Percentiles rank a stretch among this genome's conserved stretches.
These are phyloP conservation scores for Metridium senile DNA, from an alignment of 92 coral and sea anemone species.

Conservation along the genomic window DNA sequence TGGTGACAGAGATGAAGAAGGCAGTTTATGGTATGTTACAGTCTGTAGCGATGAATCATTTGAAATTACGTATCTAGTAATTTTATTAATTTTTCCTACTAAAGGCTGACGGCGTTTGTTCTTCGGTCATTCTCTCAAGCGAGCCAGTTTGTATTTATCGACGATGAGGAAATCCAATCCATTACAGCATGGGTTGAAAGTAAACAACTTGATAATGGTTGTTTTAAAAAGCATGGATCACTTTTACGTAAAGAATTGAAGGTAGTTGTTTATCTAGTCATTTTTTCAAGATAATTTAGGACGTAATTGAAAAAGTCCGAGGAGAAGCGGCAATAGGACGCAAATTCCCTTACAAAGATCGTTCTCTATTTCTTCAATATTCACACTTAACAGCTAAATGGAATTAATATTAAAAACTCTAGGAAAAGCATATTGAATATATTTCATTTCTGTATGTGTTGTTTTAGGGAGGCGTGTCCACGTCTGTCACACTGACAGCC, in stretches of 20 bases:
- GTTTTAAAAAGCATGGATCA: constrained; percentile 73
- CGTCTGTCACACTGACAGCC: constrained; percentile 72
- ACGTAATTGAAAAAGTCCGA: too few relatives aligned
- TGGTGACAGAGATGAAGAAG: constrained; percentile 75
- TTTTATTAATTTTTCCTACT: neutral
- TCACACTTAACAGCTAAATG: too few relatives aligned
- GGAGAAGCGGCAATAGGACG: too few relatives aligned
- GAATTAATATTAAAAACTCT: too few relatives aligned
- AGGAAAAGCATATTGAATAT: too few relatives aligned
- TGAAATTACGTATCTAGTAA: neutral
- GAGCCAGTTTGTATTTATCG: constrained; percentile 72
- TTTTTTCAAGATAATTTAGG: too few relatives aligned
- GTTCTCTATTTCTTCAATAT: too few relatives aligned
- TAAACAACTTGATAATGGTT: constrained; percentile 58
- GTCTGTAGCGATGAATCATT: neutral
- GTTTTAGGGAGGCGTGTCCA: constrained; percentile 82
- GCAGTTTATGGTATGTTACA: constrained; percentile 83
- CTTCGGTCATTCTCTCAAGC: constrained; percentile 95
- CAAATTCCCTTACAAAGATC: too few relatives aligned
- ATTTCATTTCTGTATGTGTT: too few relatives aligned
- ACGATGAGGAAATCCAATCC: constrained; percentile 50
- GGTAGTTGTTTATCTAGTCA: too few relatives aligned
- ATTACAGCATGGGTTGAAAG: constrained; percentile 65
- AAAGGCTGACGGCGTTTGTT: constrained; percentile 95
- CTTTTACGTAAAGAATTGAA: constrained; percentile 66